A percentile compares a stretch with the other conserved stretches of the same genome.
phyloP scores from a whole-genome alignment of 2,888 invertebrate species.

The Euspilapteryx auroguttella region DNA sequence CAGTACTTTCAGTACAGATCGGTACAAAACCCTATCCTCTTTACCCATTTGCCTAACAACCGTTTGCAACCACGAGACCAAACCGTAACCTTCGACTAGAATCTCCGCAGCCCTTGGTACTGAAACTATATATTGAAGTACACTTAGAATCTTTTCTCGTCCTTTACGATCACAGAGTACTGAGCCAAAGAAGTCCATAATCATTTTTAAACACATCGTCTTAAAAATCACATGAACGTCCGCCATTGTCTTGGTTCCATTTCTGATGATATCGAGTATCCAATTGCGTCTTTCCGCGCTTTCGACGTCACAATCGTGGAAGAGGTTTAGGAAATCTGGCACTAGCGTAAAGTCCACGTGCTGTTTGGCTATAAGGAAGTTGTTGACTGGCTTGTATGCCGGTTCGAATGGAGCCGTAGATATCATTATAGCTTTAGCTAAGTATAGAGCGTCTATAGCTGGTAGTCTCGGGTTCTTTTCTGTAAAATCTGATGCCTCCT shows the following conservation, averaged over 20 bases:
- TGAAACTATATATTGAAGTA: slow-evolving; percentile 63
- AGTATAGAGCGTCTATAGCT: slow-evolving; percentile 67
- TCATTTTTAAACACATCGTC: slow-evolving; percentile 74
- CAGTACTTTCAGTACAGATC: slow-evolving; percentile 19
- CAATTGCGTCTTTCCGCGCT: slow-evolving; percentile 71
- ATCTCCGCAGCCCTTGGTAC: slow-evolving; percentile 67
- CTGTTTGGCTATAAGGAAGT: slow-evolving; percentile 77
- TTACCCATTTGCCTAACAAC: slow-evolving; percentile 20
- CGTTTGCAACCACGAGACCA: slow-evolving; percentile 70
- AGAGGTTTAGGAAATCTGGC: slow-evolving; percentile 86
- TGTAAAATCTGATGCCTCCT: slow-evolving; percentile 11
- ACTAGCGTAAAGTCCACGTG: slow-evolving; percentile 74
- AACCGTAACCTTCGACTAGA: slow-evolving; percentile 67
- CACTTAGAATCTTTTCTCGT: slow-evolving; percentile 67
- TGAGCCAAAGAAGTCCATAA: slow-evolving; percentile 71
- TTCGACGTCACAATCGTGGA: slow-evolving; percentile 77
- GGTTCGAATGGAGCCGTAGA: slow-evolving; percentile 74
- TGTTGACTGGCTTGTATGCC: slow-evolving; percentile 77
- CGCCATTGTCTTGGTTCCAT: slow-evolving; percentile 73
- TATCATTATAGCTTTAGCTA: slow-evolving; percentile 70
- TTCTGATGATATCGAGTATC: slow-evolving; percentile 74
- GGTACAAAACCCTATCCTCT: slow-evolving; percentile 22
- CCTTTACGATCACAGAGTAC: slow-evolving; percentile 63
- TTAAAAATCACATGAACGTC: slow-evolving; percentile 76
- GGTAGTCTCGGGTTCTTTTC: slow-evolving; percentile 51